Evolutionary conservation across 2,113 vertebrate species (phyloP), one percentile per base, ranked within the genome.

Genomic region (Gila orcuttii): DNA sequence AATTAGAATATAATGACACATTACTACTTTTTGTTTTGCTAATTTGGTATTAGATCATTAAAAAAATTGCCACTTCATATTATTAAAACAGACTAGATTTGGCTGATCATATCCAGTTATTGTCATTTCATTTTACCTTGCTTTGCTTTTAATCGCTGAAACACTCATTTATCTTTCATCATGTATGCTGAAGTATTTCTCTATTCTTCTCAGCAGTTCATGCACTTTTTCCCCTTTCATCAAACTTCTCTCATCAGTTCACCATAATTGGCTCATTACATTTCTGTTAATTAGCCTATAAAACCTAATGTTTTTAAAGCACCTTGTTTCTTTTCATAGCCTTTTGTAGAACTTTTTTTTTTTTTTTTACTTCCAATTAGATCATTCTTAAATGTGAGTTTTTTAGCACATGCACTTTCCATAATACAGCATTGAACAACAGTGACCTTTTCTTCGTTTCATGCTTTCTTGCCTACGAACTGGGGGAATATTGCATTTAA

Each of bases 231-330:
- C 57, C 62, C 21, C n/a, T 71, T 50, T 64, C 25, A 47, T 74
- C 66, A 83, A 87, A 79, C 86, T 88, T 92, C 88, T 93, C 93
- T 93, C 92, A 93, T 93, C 91, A 92, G 89, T 91, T 93, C 91
- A 89, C 89, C 92, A 84, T 94, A 94, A 95, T 94, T 95, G 93
- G 91, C 93, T 94, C 93, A 93, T 94, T 94, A 94, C 89, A 91
- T 90, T 92, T 93, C 90, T 93, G 86, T 90, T 94, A 94, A 94
- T 94, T 94, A 94, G 66, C 50, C 81, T 42, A 83, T 83, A 52
- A 73, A 73, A 52, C 50, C 81, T 83, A 57, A 73, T 42, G 23
- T 73, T 83, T 59, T 94, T 93, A 92, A 92, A 92, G 89, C 92
- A 87, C 91, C 91, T 91, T 92, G 92, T 91, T 90, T 91, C 92